Base-by-base conservation (phyloP, 1,140 invertebrate species). In the Harlomillsia oculata region DNA sequence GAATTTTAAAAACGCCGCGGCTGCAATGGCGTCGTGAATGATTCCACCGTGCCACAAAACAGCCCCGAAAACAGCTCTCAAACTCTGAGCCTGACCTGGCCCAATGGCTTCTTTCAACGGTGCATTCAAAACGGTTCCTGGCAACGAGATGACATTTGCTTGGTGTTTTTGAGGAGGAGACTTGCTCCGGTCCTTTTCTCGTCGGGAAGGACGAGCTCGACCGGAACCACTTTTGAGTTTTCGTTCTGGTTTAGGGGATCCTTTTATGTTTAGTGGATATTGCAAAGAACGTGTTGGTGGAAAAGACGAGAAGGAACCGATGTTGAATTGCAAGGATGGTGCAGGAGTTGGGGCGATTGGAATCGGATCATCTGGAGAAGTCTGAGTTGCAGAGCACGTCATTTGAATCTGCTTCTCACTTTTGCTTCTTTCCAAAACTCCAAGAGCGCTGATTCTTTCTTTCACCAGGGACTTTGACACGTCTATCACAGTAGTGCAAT, bases 11-110 rank as follows among this genome's bases (percentile, higher is more conserved):
- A 92, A 97, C 4, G 92, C 90, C 1, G 93, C 90, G 69, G 90
- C 94, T 0, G 93, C 91, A 84, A 97, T 97, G 5, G 92, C 92
- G 71, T 98, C 94, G 70, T 96, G 90, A 0, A 96, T 89, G 37
- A 97, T 85, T 1, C 89, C 92, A 76, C 97, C 92, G 71, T 98
- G 94, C 93, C 93, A 97, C 1, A 97, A 72, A 67, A 97, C 85
- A 0, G 94, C 91, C 0, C 93, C 92, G 73, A 97, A 99, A 0
- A 96, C 86, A 0, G 91, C 87, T 5, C 95, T 76, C 4, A 95
- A 72, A 67, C 89, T 88, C 71, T 98, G 92, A 0, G 91, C 92
- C 16, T 94, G 83, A 0, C 89, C 90, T 0, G 93, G 91, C 61
- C 90, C 88, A 67, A 96, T 80, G 0, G 89, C 91, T 65, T 87